Base-by-base conservation (phyloP, 2,113 vertebrate genomes). In the Rafetus swinhoei region DNA sequence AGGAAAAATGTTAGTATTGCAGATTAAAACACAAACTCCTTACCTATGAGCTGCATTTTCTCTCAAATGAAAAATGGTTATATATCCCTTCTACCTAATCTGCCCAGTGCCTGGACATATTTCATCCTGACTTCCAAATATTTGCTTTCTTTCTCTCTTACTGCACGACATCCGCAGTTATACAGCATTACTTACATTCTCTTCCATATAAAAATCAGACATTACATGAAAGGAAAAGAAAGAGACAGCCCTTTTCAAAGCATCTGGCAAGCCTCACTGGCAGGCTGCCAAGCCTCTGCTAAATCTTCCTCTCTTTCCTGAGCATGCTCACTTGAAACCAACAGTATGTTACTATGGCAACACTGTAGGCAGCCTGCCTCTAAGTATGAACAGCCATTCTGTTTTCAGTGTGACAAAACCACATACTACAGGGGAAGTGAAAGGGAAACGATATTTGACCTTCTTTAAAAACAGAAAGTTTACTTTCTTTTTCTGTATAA, bases 241-340 rank as follows among this genome's bases (percentile, higher is more conserved):
- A 98, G 96, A 90, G 98, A 97, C 98, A 97, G 98, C 97, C 98
- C 97, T 97, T 98, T 98, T 97, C 96, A 97, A 97, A 98, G 97
- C 96, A 98, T 97, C 98, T 98, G 98, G 98, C 98, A 97, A 98
- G 95, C 97, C 98, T 97, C 98, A 94, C 94, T 98, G 98, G 98
- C 98, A 97, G 96, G 87, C 96, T 96, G 98, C 98, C 98, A 99
- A 98, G 98, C 98, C 97, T 96, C 97, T 95, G 98, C 97, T 97
- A 96, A 97, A 94, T 96, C 97, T 97, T 98, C 97, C 97, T 97
- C 97, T 95, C 97, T 96, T 89, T 86, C 94, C 55, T 21, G 97
- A 98, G 98, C 98, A 97, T 97, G 98, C 98, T 98, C 97, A 94
- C 94, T 96, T 89, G 96, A 96, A 84, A 86, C 98, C 98, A 98